phyloP scores from a whole-genome alignment of 2,113 vertebrate species.

The Donacobius atricapilla region DNA sequence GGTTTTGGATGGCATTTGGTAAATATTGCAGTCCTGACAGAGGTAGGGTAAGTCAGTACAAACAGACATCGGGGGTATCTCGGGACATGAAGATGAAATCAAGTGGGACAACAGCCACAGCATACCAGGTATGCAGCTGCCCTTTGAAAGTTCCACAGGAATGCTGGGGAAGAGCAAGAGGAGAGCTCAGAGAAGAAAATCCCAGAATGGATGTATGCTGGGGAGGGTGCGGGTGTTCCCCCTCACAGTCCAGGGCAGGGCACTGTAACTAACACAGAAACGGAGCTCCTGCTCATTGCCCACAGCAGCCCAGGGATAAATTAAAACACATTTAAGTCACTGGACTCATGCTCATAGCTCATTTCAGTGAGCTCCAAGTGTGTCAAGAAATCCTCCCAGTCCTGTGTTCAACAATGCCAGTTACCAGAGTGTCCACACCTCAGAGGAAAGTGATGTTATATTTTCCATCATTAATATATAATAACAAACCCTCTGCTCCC shows the following conservation, averaged over 20 bases:
- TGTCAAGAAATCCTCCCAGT: neutral
- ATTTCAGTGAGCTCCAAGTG: neutral
- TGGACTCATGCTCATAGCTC: neutral
- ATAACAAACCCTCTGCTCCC: neutral
- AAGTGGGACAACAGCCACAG: neutral
- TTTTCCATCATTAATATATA: neutral
- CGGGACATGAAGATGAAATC: neutral
- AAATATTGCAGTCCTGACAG: neutral
- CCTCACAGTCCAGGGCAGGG: fast-evolving
- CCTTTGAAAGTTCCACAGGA: neutral
- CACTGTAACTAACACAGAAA: neutral
- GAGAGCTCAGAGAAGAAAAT: neutral
- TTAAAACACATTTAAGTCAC: neutral
- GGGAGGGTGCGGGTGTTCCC: fast-evolving
- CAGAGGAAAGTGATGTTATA: neutral
- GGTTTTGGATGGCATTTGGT: neutral
- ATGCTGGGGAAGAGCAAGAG: neutral
- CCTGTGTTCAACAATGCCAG: neutral
- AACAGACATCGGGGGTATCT: neutral
- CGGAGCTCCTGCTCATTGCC: neutral
- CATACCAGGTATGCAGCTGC: neutral
- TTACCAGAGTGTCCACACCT: neutral
- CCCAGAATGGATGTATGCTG: neutral
- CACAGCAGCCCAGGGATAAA: neutral
- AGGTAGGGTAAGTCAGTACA: neutral